Conservation (phyloP, 1,140 invertebrate genomes). For the Streblospio benedicti region DNA sequence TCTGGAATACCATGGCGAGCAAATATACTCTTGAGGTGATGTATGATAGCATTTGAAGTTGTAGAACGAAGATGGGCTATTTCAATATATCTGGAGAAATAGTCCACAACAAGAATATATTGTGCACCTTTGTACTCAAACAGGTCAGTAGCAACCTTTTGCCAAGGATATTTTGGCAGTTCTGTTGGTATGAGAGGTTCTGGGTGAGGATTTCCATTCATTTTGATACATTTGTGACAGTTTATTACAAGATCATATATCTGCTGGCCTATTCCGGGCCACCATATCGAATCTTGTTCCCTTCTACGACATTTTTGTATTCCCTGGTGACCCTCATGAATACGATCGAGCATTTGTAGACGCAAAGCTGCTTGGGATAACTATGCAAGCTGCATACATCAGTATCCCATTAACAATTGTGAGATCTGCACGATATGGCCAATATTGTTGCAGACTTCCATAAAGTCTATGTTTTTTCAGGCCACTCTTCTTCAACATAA, state of each 20-base stretch:
- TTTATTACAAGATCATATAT: neutral
- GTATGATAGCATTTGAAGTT: neutral
- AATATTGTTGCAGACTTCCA: neutral
- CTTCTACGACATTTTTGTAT: conserved; percentile 14
- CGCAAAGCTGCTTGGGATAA: conserved; percentile 7
- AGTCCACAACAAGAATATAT: conserved; percentile 10
- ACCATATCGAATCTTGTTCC: conserved; percentile 19
- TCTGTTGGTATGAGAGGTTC: conserved; percentile 3
- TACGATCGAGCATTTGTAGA: conserved; percentile 2
- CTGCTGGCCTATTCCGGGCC: conserved; percentile 11
- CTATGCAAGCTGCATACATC: neutral
- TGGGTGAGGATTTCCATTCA: neutral
- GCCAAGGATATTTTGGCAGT: conserved; percentile 3
- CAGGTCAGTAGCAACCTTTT: conserved; percentile 7
- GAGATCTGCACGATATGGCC: conserved; percentile 2
- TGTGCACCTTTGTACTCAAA: neutral
- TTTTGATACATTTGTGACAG: neutral
- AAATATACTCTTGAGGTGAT: conserved; percentile 16
- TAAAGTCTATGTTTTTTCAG: neutral
- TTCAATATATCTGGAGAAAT: conserved; percentile 7
- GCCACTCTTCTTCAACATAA: neutral
- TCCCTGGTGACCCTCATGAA: conserved; percentile 20
- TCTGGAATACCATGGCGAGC: conserved; percentile 9
- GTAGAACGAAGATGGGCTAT: neutral
- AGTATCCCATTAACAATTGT: conserved; percentile 9